A percentile compares a stretch with the other conserved stretches of the same genome.
phyloP scores from a whole-genome alignment of 64 coral and sea anemone genomes.

The Stichodactyla helianthus region DNA sequence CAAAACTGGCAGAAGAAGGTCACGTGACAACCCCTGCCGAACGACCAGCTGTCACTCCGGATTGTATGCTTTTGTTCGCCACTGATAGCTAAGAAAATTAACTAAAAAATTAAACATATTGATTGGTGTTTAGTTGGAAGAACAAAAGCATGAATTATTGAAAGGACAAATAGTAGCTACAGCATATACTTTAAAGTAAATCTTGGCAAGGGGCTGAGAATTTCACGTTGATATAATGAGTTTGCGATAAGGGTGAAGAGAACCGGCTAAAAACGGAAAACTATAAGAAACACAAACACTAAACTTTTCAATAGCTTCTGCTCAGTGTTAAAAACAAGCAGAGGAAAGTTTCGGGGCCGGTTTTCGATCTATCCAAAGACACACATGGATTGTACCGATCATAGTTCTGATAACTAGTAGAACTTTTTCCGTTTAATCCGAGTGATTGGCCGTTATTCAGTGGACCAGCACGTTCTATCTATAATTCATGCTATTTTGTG shows the following conservation, averaged over 20 bases:
- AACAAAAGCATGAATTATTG: constrained; percentile 23
- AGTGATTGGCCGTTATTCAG: constrained; percentile 1
- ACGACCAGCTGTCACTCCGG: constrained; percentile 16
- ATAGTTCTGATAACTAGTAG: not conserved
- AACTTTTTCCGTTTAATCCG: not conserved
- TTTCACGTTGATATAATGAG: constrained; percentile 12
- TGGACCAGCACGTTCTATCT: constrained; percentile 82
- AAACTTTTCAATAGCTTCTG: not conserved
- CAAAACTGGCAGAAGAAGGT: constrained; percentile 20
- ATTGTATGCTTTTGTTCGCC: constrained; percentile 21
- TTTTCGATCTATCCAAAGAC: not conserved
- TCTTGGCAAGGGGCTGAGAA: constrained; percentile 11
- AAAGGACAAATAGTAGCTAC: not conserved
- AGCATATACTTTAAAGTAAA: constrained; percentile 10
- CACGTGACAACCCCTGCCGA: constrained; percentile 20
- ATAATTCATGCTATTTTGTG: constrained; percentile 69
- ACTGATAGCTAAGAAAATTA: constrained; percentile 18
- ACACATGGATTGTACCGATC: too few relatives aligned
- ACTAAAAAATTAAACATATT: constrained; percentile 3
- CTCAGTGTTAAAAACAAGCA: not conserved
- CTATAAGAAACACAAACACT: not conserved
- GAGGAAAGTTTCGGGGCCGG: not conserved
- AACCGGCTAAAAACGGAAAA: not conserved
- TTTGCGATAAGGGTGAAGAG: not conserved
- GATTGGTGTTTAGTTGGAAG: constrained; percentile 21